A percentile compares a stretch with the other conserved stretches of the same genome.
Evolutionary conservation across 92 coral and sea anemone genomes (phyloP).

Genomic region (Umimayanthus kanabou): DNA sequence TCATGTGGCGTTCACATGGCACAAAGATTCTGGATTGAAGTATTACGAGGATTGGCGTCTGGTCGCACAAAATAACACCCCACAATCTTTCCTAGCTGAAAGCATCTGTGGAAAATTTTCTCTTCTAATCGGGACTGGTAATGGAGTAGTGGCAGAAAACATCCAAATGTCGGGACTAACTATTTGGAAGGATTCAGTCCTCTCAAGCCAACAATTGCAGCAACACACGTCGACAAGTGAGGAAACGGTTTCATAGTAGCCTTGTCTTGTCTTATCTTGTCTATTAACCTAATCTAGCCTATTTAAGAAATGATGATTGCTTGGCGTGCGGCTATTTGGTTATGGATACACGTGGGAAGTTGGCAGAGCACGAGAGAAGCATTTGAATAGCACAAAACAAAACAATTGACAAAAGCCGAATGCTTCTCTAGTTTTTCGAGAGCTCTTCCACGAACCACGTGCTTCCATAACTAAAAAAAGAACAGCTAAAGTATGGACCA

Average conservation of each 20-base stretch:
- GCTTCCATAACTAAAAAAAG: too few relatives aligned
- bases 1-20: slow-evolving; percentile 1
- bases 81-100: not conserved
- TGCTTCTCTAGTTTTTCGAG: too few relatives aligned
- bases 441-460: too few relatives aligned
- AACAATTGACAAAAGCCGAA: too few relatives aligned
- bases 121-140: not conserved
- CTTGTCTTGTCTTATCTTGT: not conserved
- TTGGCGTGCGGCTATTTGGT: not conserved
- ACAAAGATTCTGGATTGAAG: not conserved
- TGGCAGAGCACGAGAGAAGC: too few relatives aligned
- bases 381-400: too few relatives aligned
- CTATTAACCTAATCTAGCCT: not conserved
- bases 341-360: too few relatives aligned
- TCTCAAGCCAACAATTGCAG: not conserved
- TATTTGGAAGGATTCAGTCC: not conserved
- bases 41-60: not conserved
- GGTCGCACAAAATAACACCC: not conserved
- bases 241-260: not conserved
- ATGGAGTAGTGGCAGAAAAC: not conserved
- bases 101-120: too few relatives aligned
- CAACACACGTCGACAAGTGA: not conserved
- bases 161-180: slow-evolving; percentile 18
- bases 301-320: not conserved
- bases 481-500: too few relatives aligned